Percentiles rank a stretch among this genome's conserved stretches.
Conservation (phyloP, 2,888 invertebrate genomes). For the Phyllotreta striolata region DNA sequence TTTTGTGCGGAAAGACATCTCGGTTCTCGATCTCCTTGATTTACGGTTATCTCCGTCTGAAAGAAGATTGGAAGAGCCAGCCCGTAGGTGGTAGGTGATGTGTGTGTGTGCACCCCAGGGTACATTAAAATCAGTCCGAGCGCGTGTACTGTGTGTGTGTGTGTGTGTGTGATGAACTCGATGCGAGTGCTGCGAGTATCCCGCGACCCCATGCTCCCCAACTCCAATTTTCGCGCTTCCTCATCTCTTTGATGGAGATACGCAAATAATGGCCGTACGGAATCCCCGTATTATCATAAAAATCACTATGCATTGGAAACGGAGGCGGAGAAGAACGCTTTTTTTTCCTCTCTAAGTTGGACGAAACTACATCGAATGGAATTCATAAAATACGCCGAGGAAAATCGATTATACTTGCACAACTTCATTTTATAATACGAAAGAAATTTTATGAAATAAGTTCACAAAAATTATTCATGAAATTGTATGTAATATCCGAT, state of each 20-base stretch:
- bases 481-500: too few species aligned
- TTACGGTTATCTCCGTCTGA: conserved; percentile 47
- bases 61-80: conserved; percentile 27
- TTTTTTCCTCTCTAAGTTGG: neutral
- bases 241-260: conserved; percentile 45
- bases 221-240: conserved; percentile 52
- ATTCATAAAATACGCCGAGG: conserved; percentile 25
- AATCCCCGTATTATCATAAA: conserved; percentile 61
- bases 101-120: conserved; percentile 50
- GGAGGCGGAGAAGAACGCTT: conserved; percentile 20
- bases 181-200: conserved; percentile 9
- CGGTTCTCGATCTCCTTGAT: conserved; percentile 42
- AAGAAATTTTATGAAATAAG: too few species aligned
- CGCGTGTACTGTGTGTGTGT: conserved; percentile 22
- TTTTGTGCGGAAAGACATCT: conserved; percentile 16
- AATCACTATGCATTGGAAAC: conserved; percentile 63
- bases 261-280: conserved; percentile 53
- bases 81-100: conserved; percentile 46
- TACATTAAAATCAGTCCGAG: conserved; percentile 50
- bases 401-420: too few species aligned
- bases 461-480: too few species aligned
- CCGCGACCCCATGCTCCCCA: conserved; percentile 39
- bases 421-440: too few species aligned
- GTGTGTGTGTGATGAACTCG: conserved; percentile 33
- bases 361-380: conserved; percentile 8